phyloP scores from a whole-genome alignment of 1,140 invertebrate species.

The Tetraneura akinire region DNA sequence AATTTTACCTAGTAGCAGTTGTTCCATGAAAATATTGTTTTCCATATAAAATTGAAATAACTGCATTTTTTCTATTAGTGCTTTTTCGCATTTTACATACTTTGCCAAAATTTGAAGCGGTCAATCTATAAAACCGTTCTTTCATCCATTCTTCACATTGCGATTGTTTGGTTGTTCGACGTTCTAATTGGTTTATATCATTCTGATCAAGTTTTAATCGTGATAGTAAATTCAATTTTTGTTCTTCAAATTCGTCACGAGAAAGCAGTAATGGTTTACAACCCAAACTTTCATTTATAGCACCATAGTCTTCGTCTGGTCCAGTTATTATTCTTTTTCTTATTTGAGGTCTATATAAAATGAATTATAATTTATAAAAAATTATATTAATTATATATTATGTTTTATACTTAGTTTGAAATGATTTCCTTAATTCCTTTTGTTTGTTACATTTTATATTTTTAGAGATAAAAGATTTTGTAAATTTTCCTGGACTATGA shows the following conservation, averaged over 20 bases:
- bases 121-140: constrained; percentile 3
- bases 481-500: constrained; percentile 21
- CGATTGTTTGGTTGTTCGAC: constrained; percentile 13
- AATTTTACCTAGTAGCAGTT: constrained; percentile 6
- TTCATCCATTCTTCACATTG: constrained; percentile 26
- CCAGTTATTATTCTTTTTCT: neutral
- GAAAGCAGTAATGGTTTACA: constrained; percentile 2
- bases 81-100: neutral
- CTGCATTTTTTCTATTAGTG: neutral
- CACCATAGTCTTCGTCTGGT: constrained; percentile 14
- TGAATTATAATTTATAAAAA: too few species aligned
- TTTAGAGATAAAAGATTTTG: neutral
- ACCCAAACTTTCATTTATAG: neutral
- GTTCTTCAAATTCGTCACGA: neutral
- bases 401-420: neutral
- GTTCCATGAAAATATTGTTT: neutral
- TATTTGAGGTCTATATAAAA: too few species aligned
- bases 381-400: too few species aligned
- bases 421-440: neutral
- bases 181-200: constrained; percentile 12
- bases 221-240: constrained; percentile 1
- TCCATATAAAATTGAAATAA: neutral
- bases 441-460: neutral
- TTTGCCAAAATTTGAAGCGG: constrained; percentile 29
- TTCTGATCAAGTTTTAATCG: neutral